A percentile compares a stretch with the other conserved stretches of the same genome.
phyloP scores from a whole-genome alignment of 2,888 invertebrate species.

The Drosophila flavopinicola region DNA sequence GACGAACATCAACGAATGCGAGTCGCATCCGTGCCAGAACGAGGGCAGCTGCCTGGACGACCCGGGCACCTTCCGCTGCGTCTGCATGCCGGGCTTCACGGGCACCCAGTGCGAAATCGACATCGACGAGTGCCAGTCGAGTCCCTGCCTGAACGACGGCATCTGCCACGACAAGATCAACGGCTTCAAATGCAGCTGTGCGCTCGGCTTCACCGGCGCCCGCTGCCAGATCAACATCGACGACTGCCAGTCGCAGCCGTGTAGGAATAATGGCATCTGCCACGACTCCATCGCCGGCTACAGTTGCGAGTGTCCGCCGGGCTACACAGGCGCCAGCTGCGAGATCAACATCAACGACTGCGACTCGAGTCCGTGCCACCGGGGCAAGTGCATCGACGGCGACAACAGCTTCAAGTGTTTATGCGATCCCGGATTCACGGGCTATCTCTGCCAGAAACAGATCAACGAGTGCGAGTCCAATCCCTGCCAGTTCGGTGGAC shows the following conservation, averaged over 20 bases:
- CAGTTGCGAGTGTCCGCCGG: conserved; percentile 95
- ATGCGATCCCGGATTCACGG: conserved; percentile 96
- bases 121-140: conserved; percentile 94
- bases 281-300: conserved; percentile 95
- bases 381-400: conserved; percentile 96
- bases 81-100: conserved; percentile 98
- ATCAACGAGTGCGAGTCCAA: conserved; percentile 96
- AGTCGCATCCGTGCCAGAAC: conserved; percentile 98
- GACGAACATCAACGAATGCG: conserved; percentile 98
- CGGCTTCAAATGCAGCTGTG: conserved; percentile 94
- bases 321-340: conserved; percentile 93
- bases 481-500: conserved; percentile 96
- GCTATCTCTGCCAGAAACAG: conserved; percentile 96
- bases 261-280: conserved; percentile 95
- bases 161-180: conserved; percentile 94
- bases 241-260: conserved; percentile 94
- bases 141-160: conserved; percentile 94
- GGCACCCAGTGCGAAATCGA: conserved; percentile 96
- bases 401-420: conserved; percentile 96
- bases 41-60: conserved; percentile 98
- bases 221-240: conserved; percentile 96
- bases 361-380: conserved; percentile 94
- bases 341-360: conserved; percentile 97
- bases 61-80: conserved; percentile 97
- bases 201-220: conserved; percentile 93